phyloP scores from a whole-genome alignment of 64 coral and sea anemone species.

The Anthopleura sola region DNA sequence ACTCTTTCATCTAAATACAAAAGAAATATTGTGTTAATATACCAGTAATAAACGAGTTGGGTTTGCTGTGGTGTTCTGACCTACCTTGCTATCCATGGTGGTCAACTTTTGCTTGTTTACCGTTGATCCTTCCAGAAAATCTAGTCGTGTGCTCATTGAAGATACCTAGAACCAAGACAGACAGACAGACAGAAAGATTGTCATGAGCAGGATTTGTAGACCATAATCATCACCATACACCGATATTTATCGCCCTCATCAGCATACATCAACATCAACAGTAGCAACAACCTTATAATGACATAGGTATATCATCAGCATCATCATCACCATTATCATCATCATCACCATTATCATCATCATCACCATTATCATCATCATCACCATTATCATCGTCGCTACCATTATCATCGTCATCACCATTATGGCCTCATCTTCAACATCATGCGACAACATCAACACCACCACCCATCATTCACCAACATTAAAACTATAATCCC shows the following conservation, averaged over 20 bases:
- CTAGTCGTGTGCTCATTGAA: slow-evolving; percentile 30
- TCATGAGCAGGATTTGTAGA: neutral
- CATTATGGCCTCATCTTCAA: too few species aligned
- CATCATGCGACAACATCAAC: too few species aligned
- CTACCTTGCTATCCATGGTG: slow-evolving; percentile 67
- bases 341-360: too few species aligned
- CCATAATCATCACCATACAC: neutral
- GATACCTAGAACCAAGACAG: neutral
- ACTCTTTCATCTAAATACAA: slow-evolving; percentile 43
- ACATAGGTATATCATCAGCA: too few species aligned
- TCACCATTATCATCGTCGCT: too few species aligned
- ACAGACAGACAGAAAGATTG: too few species aligned
- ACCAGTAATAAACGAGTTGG: neutral
- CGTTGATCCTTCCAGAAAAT: slow-evolving; percentile 44
- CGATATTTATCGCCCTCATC: too few species aligned
- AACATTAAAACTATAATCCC: neutral
- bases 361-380: too few species aligned
- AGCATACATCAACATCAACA: too few species aligned
- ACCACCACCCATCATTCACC: neutral
- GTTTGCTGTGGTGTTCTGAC: neutral
- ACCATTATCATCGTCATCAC: too few species aligned
- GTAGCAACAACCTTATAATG: too few species aligned
- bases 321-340: too few species aligned
- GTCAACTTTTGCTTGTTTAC: slow-evolving; percentile 50
- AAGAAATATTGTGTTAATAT: neutral